A percentile compares a stretch with the other conserved stretches of the same genome.
These are phyloP conservation scores for Hesperia comma DNA, from an alignment of 2,888 invertebrate species.

Conservation along the genomic window DNA sequence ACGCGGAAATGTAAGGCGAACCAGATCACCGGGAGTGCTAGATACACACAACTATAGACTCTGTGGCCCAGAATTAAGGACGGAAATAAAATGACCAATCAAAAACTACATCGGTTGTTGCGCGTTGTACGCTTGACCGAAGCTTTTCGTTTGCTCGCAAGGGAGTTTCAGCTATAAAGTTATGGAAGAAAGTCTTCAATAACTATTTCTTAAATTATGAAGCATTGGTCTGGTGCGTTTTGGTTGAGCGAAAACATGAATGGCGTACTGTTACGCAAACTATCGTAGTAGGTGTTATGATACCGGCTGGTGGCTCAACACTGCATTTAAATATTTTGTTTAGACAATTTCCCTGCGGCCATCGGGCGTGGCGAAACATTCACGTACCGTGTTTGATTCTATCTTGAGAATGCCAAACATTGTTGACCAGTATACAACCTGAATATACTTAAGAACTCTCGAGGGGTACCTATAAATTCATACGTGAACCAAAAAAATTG, in stretches of 20 bases:
- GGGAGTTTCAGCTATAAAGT: neutral
- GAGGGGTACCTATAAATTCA: too few relatives aligned
- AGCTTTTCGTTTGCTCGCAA: neutral
- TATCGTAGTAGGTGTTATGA: conserved; percentile 37
- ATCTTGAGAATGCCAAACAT: conserved; percentile 14
- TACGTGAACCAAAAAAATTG: too few relatives aligned
- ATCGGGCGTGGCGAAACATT: neutral
- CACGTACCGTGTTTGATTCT: conserved; percentile 3
- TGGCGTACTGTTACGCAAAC: conserved; percentile 39
- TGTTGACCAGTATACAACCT: neutral
- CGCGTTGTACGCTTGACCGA: conserved; percentile 2
- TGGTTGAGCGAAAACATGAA: conserved; percentile 37
- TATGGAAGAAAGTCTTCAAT: neutral
- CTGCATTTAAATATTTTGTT: conserved; percentile 28
- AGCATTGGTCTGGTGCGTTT: neutral
- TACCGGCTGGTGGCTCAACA: conserved; percentile 40
- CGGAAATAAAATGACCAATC: neutral
- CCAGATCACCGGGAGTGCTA: neutral
- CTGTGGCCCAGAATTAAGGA: neutral
- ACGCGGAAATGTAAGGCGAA: conserved; percentile 27
- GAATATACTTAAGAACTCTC: neutral
- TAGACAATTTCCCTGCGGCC: conserved; percentile 4
- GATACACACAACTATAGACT: neutral
- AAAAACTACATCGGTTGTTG: conserved; percentile 15
- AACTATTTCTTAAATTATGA: neutral